Evolutionary conservation across 2,113 vertebrate genomes (phyloP).

Genomic region (Grallaria varia): DNA sequence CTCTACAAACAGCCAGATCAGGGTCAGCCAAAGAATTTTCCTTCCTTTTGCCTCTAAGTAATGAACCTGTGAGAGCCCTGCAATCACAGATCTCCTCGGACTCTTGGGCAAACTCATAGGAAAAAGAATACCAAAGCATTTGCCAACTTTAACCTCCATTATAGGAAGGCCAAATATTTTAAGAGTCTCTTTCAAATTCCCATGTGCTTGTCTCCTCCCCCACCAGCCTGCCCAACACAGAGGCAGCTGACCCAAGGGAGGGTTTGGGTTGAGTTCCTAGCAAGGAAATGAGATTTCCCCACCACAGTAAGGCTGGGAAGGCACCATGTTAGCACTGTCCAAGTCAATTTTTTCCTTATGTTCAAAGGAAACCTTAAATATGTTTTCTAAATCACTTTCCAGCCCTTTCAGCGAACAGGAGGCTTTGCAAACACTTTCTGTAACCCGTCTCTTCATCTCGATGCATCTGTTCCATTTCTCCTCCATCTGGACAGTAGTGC

Average conservation of each 20-base stretch:
- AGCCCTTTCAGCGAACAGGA: background rate
- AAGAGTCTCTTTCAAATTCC: background rate
- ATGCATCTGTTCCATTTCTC: constrained; percentile 38
- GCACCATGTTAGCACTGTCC: background rate
- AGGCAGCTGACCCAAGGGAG: background rate
- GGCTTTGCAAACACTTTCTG: constrained; percentile 42
- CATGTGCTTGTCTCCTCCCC: background rate
- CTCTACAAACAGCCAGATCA: background rate
- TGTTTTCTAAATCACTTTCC: constrained; percentile 42
- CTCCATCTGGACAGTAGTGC: constrained; percentile 22
- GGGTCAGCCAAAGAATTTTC: background rate
- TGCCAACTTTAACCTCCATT: background rate
- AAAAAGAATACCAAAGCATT: background rate
- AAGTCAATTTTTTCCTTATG: constrained; percentile 38
- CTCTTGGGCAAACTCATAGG: background rate
- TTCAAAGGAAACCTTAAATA: constrained; percentile 57
- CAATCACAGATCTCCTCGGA: background rate
- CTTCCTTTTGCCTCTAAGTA: background rate
- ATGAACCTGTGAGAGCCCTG: background rate
- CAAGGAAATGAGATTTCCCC: background rate
- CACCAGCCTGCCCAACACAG: background rate
- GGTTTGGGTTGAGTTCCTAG: background rate
- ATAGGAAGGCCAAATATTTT: background rate
- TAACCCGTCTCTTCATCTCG: background rate
- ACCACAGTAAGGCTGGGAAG: background rate